phyloP scores from a whole-genome alignment of 2,113 vertebrate species.

The Mastomys coucha region DNA sequence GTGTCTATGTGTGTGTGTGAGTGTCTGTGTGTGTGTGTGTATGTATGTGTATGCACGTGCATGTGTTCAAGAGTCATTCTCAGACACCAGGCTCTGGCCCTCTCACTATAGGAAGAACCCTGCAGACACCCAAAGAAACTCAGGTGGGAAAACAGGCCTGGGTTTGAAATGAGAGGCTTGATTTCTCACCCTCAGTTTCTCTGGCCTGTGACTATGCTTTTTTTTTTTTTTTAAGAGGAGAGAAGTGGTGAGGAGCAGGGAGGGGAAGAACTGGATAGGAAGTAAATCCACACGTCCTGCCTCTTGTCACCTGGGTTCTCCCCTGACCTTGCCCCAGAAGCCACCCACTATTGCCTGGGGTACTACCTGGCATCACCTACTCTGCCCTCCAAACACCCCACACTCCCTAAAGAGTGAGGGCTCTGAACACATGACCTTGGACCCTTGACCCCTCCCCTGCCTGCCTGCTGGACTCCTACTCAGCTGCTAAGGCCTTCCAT shows the following conservation, averaged over 20 bases:
- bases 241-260: not conserved
- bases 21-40: not conserved
- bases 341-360: not conserved
- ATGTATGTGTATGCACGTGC: too few relatives aligned
- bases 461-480: not conserved
- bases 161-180: not conserved
- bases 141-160: not conserved
- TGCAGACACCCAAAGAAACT: not conserved
- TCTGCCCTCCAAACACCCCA: not conserved
- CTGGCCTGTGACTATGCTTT: not conserved
- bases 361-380: not conserved
- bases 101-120: not conserved
- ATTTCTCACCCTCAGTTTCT: not conserved
- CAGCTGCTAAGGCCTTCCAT: not conserved
- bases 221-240: not conserved
- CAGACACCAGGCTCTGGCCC: not conserved
- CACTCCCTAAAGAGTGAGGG: too few relatives aligned
- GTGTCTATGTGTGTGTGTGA: fast-evolving
- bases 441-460: too few relatives aligned
- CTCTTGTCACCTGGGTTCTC: not conserved
- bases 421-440: not conserved
- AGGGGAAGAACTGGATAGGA: not conserved
- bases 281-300: not conserved
- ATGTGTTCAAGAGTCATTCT: too few relatives aligned
- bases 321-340: not conserved